Base-by-base conservation (phyloP, 2,113 vertebrate species). In the Meleagris gallopavo region DNA sequence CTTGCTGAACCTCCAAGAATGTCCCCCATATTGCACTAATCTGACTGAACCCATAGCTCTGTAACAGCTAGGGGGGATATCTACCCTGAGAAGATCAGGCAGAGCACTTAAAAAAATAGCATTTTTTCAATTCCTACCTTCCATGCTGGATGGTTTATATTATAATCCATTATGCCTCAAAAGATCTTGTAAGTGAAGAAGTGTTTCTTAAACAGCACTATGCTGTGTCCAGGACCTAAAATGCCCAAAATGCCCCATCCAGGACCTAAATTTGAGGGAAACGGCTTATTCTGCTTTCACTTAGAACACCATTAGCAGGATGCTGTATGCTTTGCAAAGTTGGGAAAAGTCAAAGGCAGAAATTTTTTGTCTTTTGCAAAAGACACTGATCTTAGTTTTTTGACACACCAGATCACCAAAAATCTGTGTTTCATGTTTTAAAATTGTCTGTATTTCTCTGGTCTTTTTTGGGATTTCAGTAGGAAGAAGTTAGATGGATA, bases 331-430 rank as follows among this genome's bases (percentile, higher is more conserved):
- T 30, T 6, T 32, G 36, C 24, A 81, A 90, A 89, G 60, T n/a
- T 16, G 15, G 27, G 20, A 24, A 30, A 83, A 73, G 14, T 15
- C 41, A 43, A 86, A 54, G 43, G 60, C 9, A 80, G 32, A 6
- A 41, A 21, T 50, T 3, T 79, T 80, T 58, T 69, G 6, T 60
- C 36, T 71, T 52, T 36, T 54, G n/a, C 14, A 71, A 30, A 72
- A 17, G 0, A 62, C 32, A 13, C 3, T 4, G 32, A 8, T 11
- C 19, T 58, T 38, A 2, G 1, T 11, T 78, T 87, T 71, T 6
- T 57, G 45, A 57, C 11, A 25, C 27, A 45, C 11, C 34, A 30
- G 70, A 40, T 72, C 14, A 48, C 30, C 38, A 48, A 15, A 83
- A 76, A 16, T 3, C 18, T 61, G 19, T 66, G 5, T 58, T 83